phyloP scores from a whole-genome alignment of 2,113 vertebrate genomes.

The Gallinago paraguaiae region DNA sequence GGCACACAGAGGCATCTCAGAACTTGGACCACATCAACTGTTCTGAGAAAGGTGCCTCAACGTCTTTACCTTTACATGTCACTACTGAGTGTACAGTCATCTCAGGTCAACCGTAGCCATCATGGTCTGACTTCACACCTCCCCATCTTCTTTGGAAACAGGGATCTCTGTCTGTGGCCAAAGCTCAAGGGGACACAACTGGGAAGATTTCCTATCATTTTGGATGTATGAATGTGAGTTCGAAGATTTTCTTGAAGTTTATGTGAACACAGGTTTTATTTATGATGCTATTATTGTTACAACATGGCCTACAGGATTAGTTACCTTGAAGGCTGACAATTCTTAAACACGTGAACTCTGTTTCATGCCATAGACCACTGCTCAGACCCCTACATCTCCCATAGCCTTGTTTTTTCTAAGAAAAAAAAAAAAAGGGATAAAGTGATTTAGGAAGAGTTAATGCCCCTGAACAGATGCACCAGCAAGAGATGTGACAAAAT shows the following conservation, averaged over 20 bases:
- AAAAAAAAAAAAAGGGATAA: slow-evolving; percentile 53
- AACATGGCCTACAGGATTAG: not conserved
- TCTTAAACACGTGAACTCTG: not conserved
- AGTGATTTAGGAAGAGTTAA: slow-evolving; percentile 79
- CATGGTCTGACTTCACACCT: not conserved
- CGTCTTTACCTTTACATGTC: not conserved
- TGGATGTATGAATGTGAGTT: not conserved
- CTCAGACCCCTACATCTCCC: not conserved
- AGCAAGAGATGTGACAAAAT: slow-evolving; percentile 86
- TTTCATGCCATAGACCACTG: not conserved
- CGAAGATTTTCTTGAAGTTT: not conserved
- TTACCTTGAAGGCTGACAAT: not conserved
- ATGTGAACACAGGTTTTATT: not conserved
- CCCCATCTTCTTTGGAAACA: not conserved
- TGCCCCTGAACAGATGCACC: slow-evolving; percentile 81
- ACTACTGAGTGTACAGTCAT: not conserved
- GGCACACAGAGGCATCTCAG: not conserved
- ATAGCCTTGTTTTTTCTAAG: slow-evolving; percentile 44
- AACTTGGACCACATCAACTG: not conserved
- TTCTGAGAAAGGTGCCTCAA: not conserved
- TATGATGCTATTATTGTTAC: not conserved
- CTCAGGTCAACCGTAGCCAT: not conserved
- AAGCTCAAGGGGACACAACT: not conserved
- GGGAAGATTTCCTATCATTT: not conserved
- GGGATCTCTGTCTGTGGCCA: not conserved